A percentile compares a stretch with the other conserved stretches of the same genome.
Conservation (phyloP, 2,797 vertebrate genomes). For the Petrocephalus schoutedeni region DNA sequence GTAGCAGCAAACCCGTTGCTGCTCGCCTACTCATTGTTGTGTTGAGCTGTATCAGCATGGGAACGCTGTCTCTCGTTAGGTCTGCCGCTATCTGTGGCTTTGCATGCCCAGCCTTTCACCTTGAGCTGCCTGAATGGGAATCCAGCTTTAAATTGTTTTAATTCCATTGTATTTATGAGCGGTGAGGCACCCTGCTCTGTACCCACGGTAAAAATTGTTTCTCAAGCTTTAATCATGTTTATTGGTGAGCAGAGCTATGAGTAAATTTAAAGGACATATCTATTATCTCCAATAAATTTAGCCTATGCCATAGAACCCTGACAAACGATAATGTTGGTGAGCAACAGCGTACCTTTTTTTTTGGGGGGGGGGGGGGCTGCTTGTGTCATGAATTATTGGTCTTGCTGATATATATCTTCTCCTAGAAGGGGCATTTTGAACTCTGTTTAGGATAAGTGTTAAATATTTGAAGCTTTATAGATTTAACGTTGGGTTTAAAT, state of each 20-base stretch:
- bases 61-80: constrained; percentile 30
- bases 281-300: constrained; percentile 6
- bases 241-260: constrained; percentile 29
- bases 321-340: background rate
- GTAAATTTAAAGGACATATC: constrained; percentile 29
- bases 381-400: background rate
- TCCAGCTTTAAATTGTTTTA: constrained; percentile 26
- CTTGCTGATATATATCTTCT: background rate
- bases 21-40: constrained; percentile 11
- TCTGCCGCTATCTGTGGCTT: constrained; percentile 24
- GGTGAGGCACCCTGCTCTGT: constrained; percentile 31
- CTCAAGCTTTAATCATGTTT: constrained; percentile 24
- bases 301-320: background rate
- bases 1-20: background rate
- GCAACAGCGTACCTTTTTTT: background rate
- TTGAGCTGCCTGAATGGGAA: constrained; percentile 29
- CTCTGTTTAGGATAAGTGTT: background rate
- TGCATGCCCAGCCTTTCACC: background rate
- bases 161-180: constrained; percentile 31
- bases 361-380: background rate
- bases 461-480: background rate
- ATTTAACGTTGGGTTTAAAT: background rate
- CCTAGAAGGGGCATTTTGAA: background rate
- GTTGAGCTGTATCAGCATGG: constrained; percentile 26
- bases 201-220: constrained; percentile 34